These are phyloP conservation scores for Brevimyrus niger DNA, from an alignment of 2,113 vertebrate species.

Conservation along the genomic window DNA sequence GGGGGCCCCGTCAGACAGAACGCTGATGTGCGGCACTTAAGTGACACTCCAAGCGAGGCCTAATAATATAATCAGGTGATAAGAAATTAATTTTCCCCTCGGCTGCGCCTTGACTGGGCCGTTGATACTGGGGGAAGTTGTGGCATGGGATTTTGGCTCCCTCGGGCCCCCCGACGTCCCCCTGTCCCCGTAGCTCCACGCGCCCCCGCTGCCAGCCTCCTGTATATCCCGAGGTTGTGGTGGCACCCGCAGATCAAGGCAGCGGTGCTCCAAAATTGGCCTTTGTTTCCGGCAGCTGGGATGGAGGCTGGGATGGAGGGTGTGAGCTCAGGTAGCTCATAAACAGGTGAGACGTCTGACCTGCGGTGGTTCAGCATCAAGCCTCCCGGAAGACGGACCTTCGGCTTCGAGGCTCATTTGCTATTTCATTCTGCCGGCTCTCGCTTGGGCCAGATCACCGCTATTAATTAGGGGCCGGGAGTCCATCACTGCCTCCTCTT, in stretches of 20 bases:
- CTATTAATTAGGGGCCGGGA: slow-evolving; percentile 52
- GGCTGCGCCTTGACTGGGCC: slow-evolving; percentile 62
- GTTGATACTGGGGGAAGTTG: slow-evolving; percentile 48
- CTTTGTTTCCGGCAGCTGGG: no score
- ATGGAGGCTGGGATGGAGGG: no score
- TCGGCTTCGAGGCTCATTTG: not conserved
- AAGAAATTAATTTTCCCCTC: slow-evolving; percentile 73
- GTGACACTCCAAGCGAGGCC: slow-evolving; percentile 47
- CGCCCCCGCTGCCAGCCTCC: not conserved
- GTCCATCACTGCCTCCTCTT: slow-evolving; percentile 47
- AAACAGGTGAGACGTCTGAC: not conserved
- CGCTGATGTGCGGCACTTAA: slow-evolving; percentile 59
- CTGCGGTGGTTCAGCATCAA: not conserved
- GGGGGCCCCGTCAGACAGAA: slow-evolving; percentile 37
- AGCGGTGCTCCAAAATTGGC: not conserved
- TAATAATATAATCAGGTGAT: slow-evolving; percentile 63
- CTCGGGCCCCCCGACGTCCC: slow-evolving; percentile 9
- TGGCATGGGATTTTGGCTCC: slow-evolving; percentile 7
- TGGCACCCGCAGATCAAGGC: not conserved
- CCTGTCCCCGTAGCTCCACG: not conserved
- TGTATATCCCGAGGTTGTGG: not conserved
- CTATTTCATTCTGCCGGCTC: not conserved
- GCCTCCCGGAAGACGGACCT: no score
- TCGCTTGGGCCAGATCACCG: slow-evolving; percentile 15
- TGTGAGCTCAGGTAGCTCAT: not conserved